Evolutionary conservation across 2,888 invertebrate species (phyloP).

Genomic region (Rapana venosa): DNA sequence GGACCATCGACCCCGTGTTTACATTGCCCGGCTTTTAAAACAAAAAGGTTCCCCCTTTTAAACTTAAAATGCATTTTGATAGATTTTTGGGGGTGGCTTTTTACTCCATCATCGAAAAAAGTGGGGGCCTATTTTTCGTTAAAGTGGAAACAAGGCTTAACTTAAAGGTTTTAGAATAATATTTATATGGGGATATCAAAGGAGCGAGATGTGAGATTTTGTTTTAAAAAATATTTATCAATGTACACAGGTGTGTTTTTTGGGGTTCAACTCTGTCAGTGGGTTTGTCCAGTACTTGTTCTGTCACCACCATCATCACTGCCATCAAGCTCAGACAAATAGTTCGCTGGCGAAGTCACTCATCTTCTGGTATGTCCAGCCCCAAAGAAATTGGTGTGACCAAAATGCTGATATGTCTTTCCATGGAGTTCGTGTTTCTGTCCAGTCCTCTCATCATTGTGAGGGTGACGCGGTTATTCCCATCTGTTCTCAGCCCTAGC

Average conservation of each 20-base stretch:
- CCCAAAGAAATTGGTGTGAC: slow-evolving; percentile 22
- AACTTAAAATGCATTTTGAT: no score
- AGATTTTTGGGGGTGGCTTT: no score
- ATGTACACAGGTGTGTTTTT: slow-evolving; percentile 2
- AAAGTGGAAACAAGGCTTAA: no score
- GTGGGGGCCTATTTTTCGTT: no score
- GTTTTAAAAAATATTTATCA: no score
- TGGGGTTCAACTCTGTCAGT: slow-evolving; percentile 23
- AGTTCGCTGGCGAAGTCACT: not conserved
- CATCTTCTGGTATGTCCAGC: not conserved
- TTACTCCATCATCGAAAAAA: no score
- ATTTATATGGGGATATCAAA: no score
- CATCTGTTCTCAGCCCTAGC: not conserved
- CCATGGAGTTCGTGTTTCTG: slow-evolving; percentile 20
- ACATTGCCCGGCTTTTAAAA: no score
- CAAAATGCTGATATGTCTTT: slow-evolving; percentile 31
- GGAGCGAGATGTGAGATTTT: no score
- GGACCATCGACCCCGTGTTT: no score
- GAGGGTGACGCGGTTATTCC: slow-evolving; percentile 8
- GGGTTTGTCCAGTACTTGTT: slow-evolving; percentile 3
- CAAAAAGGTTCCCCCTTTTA: no score
- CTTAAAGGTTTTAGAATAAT: no score
- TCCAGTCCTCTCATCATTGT: not conserved
- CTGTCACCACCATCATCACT: slow-evolving; percentile 26
- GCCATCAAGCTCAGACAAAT: not conserved